Base-by-base conservation (phyloP, 2,888 invertebrate genomes). In the Chloromyia formosa region DNA sequence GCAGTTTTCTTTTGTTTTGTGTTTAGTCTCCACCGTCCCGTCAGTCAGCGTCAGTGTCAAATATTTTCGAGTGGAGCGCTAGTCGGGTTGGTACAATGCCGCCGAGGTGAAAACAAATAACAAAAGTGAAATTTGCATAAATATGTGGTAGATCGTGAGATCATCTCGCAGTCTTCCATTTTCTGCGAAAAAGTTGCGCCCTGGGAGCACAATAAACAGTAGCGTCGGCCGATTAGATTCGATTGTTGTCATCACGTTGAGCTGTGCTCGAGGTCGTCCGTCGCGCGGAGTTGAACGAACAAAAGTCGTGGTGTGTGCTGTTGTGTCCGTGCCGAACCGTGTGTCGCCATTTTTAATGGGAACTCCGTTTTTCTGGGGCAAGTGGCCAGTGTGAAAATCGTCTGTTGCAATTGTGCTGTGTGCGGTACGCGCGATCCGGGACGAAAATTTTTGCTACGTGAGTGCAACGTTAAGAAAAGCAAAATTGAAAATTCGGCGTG, bases 291-390 rank as follows among this genome's bases (percentile, higher is more conserved):
- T n/a, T n/a, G n/a, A n/a, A n/a, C n/a, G n/a, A n/a, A n/a, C n/a
- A n/a, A n/a, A n/a, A n/a, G n/a, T n/a, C n/a, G n/a, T 35, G 7
- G 27, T 35, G 27, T 35, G 3, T 35, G 27, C n/a, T 35, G 27
- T 35, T 35, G 27, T 35, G 3, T 4, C 7, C 27, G 27, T 7
- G 27, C 3, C 7, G 27, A 35, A 35, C 27, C 3, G 27, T 35
- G 27, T 66, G 66, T 66, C 66, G 66, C 66, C 66, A 66, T 66
- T 66, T 66, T 66, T 66, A 66, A 66, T 66, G 66, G 66, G 62
- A 42, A 62, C 22, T 16, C 7, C 3, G 7, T 2, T 35, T 35
- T 62, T 22, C 20, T 35, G 42, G 49, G 22, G 45, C 27, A 35
- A 35, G 27, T n/a, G 42, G 5, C 42, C 42, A 49, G 49, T 49